phyloP scores from a whole-genome alignment of 2,113 vertebrate species.

The Mastomys natalensis region DNA sequence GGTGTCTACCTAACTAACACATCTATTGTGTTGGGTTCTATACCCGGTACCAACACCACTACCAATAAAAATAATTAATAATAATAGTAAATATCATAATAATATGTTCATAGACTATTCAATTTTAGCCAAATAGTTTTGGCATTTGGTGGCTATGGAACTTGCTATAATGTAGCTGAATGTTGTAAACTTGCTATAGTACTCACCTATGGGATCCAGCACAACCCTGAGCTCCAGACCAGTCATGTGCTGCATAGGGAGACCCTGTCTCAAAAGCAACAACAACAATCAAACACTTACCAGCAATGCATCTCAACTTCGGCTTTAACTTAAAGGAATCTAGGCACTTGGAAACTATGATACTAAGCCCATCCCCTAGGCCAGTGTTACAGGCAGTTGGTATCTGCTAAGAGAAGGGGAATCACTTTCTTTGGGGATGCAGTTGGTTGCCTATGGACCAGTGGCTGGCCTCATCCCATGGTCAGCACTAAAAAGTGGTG shows the following conservation, averaged over 20 bases:
- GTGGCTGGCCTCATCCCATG: not conserved
- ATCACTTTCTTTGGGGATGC: not conserved
- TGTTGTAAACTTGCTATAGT: not conserved
- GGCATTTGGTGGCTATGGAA: not conserved
- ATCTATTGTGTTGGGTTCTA: not conserved
- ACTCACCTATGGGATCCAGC: not conserved
- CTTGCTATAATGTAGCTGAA: not conserved
- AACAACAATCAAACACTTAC: not conserved
- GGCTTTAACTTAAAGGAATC: not conserved
- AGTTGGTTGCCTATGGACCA: not conserved
- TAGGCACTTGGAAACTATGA: not conserved
- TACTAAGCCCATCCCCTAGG: not conserved
- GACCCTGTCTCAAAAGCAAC: not conserved
- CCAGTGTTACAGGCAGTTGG: not conserved
- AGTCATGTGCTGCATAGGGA: not conserved
- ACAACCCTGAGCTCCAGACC: not conserved
- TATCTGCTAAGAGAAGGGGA: not conserved
- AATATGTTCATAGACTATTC: no score
- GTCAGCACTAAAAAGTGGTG: not conserved
- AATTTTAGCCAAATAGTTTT: not conserved
- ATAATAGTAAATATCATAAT: not conserved
- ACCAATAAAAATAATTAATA: not conserved
- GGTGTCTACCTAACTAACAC: no score
- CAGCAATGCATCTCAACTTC: not conserved
- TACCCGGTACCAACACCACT: not conserved